A percentile compares a stretch with the other conserved stretches of the same genome.
phyloP scores from a whole-genome alignment of 2,113 vertebrate species.

The Lethenteron camtschaticum region DNA sequence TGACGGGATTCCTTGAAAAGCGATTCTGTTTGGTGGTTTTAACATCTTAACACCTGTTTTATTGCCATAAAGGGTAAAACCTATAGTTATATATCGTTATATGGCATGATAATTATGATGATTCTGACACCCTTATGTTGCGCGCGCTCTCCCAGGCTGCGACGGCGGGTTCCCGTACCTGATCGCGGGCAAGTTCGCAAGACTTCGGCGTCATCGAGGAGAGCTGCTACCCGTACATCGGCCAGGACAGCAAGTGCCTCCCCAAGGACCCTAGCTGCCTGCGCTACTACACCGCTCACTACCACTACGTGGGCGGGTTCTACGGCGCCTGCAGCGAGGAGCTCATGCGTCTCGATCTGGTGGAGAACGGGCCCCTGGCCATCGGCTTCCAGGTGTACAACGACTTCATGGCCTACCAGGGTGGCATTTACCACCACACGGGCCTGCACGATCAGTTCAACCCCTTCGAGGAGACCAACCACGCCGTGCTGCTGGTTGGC shows the following conservation, averaged over 20 bases:
- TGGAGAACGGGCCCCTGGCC: conserved; percentile 43
- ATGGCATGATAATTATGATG: no score
- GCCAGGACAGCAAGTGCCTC: conserved; percentile 27
- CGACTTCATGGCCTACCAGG: conserved; percentile 51
- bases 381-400: conserved; percentile 59
- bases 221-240: conserved; percentile 52
- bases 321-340: conserved; percentile 76
- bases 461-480: conserved; percentile 80
- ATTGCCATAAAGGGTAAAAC: no score
- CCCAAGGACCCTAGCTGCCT: conserved; percentile 23
- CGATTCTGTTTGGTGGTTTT: no score
- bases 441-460: conserved; percentile 44
- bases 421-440: conserved; percentile 74
- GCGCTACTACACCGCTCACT: conserved; percentile 41
- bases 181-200: conserved; percentile 60
- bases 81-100: no score
- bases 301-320: conserved; percentile 74
- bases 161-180: conserved; percentile 82
- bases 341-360: conserved; percentile 63
- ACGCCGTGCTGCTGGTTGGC: conserved; percentile 69
- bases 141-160: conserved; percentile 30
- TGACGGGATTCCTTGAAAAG: no score
- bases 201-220: conserved; percentile 84
- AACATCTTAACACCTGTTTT: no score
- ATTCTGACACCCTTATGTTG: no score